Conservation (phyloP, 2,113 vertebrate genomes). For the Miniopterus natalensis region DNA sequence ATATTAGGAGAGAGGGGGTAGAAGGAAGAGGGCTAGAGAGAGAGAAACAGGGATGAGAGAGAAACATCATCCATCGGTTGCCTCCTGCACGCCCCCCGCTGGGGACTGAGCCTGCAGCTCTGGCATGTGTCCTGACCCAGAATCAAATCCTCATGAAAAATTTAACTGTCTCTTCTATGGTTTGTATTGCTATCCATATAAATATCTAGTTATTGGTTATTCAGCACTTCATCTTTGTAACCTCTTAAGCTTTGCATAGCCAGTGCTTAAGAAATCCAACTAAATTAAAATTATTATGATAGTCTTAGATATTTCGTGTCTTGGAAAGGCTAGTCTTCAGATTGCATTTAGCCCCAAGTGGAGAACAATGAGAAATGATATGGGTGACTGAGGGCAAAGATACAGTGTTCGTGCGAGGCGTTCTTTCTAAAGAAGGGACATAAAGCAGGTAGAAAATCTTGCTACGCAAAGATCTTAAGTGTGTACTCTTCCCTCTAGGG, state of each 20-base stretch:
- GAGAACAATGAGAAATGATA: not conserved
- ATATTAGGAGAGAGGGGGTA: too few relatives aligned
- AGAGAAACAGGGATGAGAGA: too few relatives aligned
- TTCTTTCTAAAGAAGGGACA: not conserved
- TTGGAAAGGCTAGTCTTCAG: not conserved
- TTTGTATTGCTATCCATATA: not conserved
- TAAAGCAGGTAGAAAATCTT: not conserved
- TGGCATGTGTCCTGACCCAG: too few relatives aligned
- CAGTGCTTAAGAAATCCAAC: not conserved
- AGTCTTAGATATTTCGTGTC: not conserved
- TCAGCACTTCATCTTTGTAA: conserved; percentile 1
- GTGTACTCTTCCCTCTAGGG: not conserved
- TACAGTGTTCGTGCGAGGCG: rapidly evolving
- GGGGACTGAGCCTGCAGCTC: too few relatives aligned
- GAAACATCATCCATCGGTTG: too few relatives aligned
- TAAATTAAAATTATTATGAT: not conserved
- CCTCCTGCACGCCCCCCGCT: too few relatives aligned
- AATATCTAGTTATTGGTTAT: not conserved
- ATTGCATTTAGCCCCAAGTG: not conserved
- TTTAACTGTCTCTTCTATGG: not conserved
- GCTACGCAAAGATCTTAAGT: not conserved
- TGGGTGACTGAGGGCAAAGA: not conserved
- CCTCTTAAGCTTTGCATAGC: not conserved
- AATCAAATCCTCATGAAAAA: not conserved
- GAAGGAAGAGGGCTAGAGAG: too few relatives aligned